Conservation (phyloP, 1,140 invertebrate species). For the Cydia splendana region DNA sequence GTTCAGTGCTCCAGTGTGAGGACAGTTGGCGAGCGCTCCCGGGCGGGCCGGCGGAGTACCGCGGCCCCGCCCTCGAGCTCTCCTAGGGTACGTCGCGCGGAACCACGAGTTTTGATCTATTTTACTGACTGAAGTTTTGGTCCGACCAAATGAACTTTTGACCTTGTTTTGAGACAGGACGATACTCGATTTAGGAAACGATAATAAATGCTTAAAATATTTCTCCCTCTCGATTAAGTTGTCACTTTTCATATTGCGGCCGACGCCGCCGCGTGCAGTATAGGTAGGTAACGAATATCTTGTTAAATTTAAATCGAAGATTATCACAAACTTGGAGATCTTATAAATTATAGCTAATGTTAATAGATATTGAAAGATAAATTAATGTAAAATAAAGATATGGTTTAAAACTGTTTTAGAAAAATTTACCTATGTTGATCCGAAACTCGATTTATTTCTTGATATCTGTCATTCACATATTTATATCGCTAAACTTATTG, state of each 20-base stretch:
- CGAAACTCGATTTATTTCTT: slow-evolving; percentile 68
- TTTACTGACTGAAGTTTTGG: slow-evolving; percentile 78
- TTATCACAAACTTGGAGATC: slow-evolving; percentile 74
- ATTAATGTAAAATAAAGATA: slow-evolving; percentile 72
- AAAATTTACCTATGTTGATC: slow-evolving; percentile 78
- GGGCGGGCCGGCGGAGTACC: neutral
- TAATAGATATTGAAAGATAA: slow-evolving; percentile 75
- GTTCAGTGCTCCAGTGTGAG: slow-evolving; percentile 6
- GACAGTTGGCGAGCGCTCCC: slow-evolving; percentile 3
- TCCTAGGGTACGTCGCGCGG: slow-evolving; percentile 33
- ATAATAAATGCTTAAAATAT: slow-evolving; percentile 57
- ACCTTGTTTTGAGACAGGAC: slow-evolving; percentile 76
- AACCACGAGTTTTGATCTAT: slow-evolving; percentile 70
- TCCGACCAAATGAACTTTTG: slow-evolving; percentile 78
- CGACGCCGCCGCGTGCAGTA: slow-evolving; percentile 57
- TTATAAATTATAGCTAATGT: slow-evolving; percentile 78
- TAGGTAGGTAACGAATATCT: slow-evolving; percentile 77
- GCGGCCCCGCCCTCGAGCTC: slow-evolving; percentile 33
- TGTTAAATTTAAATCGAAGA: slow-evolving; percentile 75
- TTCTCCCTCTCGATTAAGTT: slow-evolving; percentile 69
- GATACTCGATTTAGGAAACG: slow-evolving; percentile 70
- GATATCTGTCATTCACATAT: slow-evolving; percentile 60
- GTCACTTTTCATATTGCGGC: slow-evolving; percentile 61
- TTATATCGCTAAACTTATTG: slow-evolving; percentile 61
- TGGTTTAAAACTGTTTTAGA: slow-evolving; percentile 76